phyloP scores from a whole-genome alignment of 2,888 invertebrate genomes.

The Gortyna flavago region DNA sequence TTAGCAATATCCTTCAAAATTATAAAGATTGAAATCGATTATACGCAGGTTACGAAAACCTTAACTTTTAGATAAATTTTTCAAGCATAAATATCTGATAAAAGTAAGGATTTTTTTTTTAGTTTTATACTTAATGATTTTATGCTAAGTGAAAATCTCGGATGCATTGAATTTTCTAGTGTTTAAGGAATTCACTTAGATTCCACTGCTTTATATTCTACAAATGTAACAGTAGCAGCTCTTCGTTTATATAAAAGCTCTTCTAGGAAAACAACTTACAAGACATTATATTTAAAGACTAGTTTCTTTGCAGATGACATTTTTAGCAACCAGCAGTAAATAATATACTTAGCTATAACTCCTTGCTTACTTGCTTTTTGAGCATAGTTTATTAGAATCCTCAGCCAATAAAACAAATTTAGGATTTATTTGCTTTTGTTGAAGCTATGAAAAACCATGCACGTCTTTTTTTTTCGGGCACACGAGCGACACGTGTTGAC shows the following conservation, averaged over 20 bases:
- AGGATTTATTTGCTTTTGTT: background rate
- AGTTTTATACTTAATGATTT: no score
- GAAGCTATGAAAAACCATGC: background rate
- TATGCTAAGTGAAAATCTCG: no score
- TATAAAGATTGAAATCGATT: no score
- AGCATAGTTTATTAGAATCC: background rate
- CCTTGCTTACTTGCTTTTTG: background rate
- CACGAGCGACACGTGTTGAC: no score
- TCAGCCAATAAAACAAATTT: no score
- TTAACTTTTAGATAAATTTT: background rate
- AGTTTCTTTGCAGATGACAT: slow-evolving; percentile 3
- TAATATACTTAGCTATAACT: background rate
- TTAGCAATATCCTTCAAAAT: background rate
- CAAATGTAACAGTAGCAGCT: slow-evolving; percentile 14
- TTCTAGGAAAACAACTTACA: slow-evolving; percentile 17
- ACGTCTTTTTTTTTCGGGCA: no score
- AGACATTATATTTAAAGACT: slow-evolving; percentile 22
- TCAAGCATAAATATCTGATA: background rate
- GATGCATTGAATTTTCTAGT: slow-evolving; percentile 56
- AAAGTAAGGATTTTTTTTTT: no score
- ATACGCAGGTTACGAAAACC: background rate
- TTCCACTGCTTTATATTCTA: slow-evolving; percentile 30
- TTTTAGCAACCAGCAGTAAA: background rate
- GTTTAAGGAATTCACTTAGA: slow-evolving; percentile 17
- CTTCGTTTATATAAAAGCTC: slow-evolving; percentile 41